Conservation (phyloP, 2,797 vertebrate genomes). For the Iguana delicatissima region DNA sequence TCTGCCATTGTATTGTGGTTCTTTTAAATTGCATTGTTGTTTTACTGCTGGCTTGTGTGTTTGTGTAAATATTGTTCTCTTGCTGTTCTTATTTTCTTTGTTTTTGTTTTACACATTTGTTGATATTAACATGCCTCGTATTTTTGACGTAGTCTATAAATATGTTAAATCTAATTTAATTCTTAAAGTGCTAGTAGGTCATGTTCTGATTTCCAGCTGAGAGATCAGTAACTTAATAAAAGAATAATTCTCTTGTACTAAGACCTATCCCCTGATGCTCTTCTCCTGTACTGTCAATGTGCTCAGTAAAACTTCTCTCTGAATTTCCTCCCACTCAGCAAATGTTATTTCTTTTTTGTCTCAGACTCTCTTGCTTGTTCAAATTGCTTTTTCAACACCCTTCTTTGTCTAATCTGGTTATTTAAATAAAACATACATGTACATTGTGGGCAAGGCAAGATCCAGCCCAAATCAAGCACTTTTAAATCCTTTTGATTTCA, state of each 20-base stretch:
- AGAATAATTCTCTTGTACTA: background rate
- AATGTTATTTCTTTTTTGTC: background rate
- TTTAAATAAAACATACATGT: background rate
- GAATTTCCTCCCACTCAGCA: background rate
- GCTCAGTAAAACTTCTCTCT: background rate
- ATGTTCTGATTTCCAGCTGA: background rate
- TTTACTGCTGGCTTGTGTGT: background rate
- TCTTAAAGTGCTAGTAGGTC: background rate
- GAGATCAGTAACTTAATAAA: background rate
- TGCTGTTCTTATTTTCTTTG: background rate
- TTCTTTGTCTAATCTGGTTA: background rate
- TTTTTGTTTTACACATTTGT: background rate
- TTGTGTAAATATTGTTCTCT: background rate
- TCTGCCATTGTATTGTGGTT: background rate
- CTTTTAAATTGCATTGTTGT: background rate
- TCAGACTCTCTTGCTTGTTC: background rate
- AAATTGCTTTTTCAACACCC: background rate
- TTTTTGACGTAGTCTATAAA: background rate
- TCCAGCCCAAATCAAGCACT: background rate
- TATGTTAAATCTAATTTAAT: background rate
- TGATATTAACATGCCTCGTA: background rate
- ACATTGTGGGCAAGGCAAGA: background rate
- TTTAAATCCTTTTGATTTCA: background rate
- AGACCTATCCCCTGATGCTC: background rate
- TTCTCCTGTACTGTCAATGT: background rate